Evolutionary conservation across 2,113 vertebrate species (phyloP).

Genomic region (Clarias macrocephalus): DNA sequence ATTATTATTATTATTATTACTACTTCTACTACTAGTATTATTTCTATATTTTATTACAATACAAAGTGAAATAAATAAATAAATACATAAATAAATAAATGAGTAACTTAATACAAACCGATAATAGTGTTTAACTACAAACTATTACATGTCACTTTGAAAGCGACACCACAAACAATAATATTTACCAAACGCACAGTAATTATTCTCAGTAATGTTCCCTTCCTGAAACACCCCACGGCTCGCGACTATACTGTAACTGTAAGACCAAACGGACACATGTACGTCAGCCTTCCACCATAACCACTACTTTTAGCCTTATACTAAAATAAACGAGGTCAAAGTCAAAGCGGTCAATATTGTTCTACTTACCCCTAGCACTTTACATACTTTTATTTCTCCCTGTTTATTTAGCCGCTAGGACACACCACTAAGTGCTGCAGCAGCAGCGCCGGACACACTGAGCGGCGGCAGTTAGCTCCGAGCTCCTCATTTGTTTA

Average conservation of each 20-base stretch:
- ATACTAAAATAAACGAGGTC: too few species aligned
- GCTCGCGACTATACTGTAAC: too few species aligned
- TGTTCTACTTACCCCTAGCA: slow-evolving; percentile 31
- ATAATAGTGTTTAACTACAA: background rate
- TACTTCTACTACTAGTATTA: too few species aligned
- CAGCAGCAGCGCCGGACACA: background rate
- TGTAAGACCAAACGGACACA: background rate
- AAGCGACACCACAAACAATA: background rate
- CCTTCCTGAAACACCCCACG: background rate
- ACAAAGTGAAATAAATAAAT: background rate
- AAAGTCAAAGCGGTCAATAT: background rate
- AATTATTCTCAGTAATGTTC: background rate
- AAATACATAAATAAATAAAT: background rate
- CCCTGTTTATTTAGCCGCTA: background rate
- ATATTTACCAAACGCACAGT: background rate
- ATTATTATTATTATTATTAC: too few species aligned
- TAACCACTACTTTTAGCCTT: background rate
- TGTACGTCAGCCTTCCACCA: background rate
- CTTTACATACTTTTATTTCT: background rate
- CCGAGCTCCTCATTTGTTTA: slow-evolving; percentile 61
- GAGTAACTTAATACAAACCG: background rate
- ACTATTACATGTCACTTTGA: background rate
- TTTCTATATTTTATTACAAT: background rate
- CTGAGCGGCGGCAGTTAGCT: slow-evolving; percentile 28
- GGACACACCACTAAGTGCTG: background rate